phyloP scores from a whole-genome alignment of 35 echinoderm and acorn worm species.

The Amphiura filiformis region DNA sequence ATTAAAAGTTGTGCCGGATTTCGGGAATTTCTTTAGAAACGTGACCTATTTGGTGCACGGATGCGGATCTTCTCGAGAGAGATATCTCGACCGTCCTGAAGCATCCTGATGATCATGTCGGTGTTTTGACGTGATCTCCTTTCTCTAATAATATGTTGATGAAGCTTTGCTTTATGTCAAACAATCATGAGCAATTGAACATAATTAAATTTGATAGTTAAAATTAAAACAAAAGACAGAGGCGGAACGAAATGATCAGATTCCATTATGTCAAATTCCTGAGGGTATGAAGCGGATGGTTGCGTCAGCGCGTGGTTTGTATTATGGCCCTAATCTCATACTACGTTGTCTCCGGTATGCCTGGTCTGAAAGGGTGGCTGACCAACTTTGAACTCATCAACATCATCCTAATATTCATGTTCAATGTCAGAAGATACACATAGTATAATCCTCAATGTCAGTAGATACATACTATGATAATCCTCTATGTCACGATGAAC shows the following conservation, averaged over 20 bases:
- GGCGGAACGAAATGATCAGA: slow-evolving; percentile 5
- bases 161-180: neutral
- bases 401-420: neutral
- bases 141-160: neutral
- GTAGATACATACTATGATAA: too few species aligned
- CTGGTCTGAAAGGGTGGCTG: neutral
- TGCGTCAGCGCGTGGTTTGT: neutral
- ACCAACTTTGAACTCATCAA: slow-evolving; percentile 9
- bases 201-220: neutral
- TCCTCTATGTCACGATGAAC: too few species aligned
- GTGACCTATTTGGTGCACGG: neutral
- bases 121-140: neutral
- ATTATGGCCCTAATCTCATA: neutral
- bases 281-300: neutral
- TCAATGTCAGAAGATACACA: slow-evolving; percentile 1
- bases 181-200: slow-evolving; percentile 11
- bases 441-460: too few species aligned
- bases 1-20: neutral
- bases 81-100: too few species aligned
- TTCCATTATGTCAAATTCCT: neutral
- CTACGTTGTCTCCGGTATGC: neutral
- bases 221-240: slow-evolving; percentile 8
- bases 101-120: too few species aligned
- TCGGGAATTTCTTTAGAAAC: neutral
- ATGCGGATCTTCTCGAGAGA: neutral